Evolutionary conservation across 2,888 invertebrate genomes (phyloP).

Genomic region (Abrostola tripartita): DNA sequence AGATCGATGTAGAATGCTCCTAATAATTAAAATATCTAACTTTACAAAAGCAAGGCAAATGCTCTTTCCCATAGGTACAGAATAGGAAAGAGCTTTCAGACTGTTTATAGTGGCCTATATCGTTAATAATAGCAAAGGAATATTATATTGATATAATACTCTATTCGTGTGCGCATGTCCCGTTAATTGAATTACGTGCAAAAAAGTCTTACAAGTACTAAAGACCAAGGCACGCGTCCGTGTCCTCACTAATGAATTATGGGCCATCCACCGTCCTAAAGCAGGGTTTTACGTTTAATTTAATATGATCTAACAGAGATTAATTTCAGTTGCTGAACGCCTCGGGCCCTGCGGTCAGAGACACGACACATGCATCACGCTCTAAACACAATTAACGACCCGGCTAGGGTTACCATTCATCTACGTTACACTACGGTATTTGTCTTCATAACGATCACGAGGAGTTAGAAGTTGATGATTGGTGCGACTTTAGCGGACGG

Average conservation of each 20-base stretch:
- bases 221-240: too few species aligned
- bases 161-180: too few species aligned
- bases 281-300: constrained; percentile 49
- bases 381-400: constrained; percentile 77
- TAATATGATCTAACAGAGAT: constrained; percentile 63
- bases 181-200: too few species aligned
- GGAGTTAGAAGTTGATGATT: constrained; percentile 28
- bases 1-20: not conserved
- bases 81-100: too few species aligned
- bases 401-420: constrained; percentile 62
- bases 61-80: too few species aligned
- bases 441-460: constrained; percentile 57
- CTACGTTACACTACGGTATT: constrained; percentile 52
- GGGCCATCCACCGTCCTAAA: constrained; percentile 14
- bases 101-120: too few species aligned
- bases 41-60: too few species aligned
- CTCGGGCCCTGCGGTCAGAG: constrained; percentile 66
- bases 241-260: constrained; percentile 17
- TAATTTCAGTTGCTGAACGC: constrained; percentile 65
- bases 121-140: too few species aligned
- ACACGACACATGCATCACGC: constrained; percentile 75
- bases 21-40: too few species aligned
- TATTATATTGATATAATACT: too few species aligned
- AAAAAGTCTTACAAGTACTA: too few species aligned
- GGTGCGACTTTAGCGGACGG: not conserved